Evolutionary conservation across 2,113 vertebrate species (phyloP).

Genomic region (Saguinus midas): DNA sequence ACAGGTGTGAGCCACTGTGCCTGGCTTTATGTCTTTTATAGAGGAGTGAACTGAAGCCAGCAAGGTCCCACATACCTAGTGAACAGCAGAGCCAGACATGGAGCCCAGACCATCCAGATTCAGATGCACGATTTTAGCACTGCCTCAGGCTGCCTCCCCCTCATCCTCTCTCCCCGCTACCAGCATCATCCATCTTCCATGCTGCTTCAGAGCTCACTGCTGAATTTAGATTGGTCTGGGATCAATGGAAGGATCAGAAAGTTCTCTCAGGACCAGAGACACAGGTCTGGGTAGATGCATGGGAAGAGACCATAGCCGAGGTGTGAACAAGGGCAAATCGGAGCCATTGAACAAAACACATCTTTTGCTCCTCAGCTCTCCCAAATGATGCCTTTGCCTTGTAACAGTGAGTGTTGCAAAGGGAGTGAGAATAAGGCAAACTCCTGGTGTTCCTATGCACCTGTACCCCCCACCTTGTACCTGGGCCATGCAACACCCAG

Average conservation of each 20-base stretch:
- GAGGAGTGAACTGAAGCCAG: not conserved
- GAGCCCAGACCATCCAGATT: not conserved
- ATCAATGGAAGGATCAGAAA: not conserved
- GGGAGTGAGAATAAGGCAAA: not conserved
- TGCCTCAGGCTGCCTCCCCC: not conserved
- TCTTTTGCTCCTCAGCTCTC: not conserved
- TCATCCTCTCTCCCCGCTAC: accelerated
- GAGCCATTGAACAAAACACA: not conserved
- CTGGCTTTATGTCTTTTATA: not conserved
- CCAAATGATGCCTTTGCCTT: not conserved
- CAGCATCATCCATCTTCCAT: accelerated
- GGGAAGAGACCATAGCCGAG: not conserved
- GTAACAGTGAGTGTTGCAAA: not conserved
- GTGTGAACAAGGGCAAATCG: accelerated
- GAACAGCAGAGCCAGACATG: not conserved
- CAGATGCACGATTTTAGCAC: too few species aligned
- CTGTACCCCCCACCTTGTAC: not conserved
- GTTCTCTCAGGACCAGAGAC: not conserved
- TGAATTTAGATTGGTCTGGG: not conserved
- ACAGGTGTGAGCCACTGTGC: too few species aligned
- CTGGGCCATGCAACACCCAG: not conserved
- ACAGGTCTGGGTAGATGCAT: accelerated
- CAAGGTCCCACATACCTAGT: accelerated
- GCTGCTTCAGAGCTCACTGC: not conserved
- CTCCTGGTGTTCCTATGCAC: accelerated